These are phyloP conservation scores for Pygoscelis adeliae DNA, from an alignment of 2,113 vertebrate genomes.

Conservation along the genomic window DNA sequence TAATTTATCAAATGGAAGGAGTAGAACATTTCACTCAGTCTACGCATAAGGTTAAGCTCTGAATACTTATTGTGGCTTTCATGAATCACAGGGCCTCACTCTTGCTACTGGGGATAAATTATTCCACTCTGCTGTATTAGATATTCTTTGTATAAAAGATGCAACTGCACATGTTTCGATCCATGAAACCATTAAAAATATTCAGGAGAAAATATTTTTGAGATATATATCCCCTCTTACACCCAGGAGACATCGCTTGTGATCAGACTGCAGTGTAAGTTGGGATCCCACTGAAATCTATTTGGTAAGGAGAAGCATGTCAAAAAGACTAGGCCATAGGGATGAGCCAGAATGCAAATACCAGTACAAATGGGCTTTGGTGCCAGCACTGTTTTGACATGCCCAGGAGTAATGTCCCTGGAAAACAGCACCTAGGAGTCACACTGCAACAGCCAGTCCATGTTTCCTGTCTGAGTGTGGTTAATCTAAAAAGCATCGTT, in stretches of 20 bases:
- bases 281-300: slow-evolving; percentile 57
- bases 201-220: slow-evolving; percentile 65
- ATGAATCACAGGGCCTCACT: slow-evolving; percentile 69
- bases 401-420: background rate
- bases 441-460: background rate
- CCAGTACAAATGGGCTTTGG: background rate
- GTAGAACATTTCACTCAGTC: slow-evolving; percentile 67
- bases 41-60: slow-evolving; percentile 70
- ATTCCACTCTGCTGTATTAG: slow-evolving; percentile 66
- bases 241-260: slow-evolving; percentile 27
- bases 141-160: slow-evolving; percentile 73
- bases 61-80: slow-evolving; percentile 72
- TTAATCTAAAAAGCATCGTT: background rate
- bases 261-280: slow-evolving; percentile 33
- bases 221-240: slow-evolving; percentile 33
- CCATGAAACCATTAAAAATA: slow-evolving; percentile 68
- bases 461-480: background rate
- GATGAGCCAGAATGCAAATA: slow-evolving; percentile 37
- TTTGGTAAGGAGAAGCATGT: slow-evolving; percentile 47
- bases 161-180: slow-evolving; percentile 67
- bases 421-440: background rate
- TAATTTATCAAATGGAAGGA: slow-evolving; percentile 72
- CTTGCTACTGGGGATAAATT: slow-evolving; percentile 74
- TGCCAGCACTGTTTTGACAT: background rate
- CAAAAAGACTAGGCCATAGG: background rate